Conservation (phyloP, 2,113 vertebrate species). For the Etheostoma spectabile region DNA sequence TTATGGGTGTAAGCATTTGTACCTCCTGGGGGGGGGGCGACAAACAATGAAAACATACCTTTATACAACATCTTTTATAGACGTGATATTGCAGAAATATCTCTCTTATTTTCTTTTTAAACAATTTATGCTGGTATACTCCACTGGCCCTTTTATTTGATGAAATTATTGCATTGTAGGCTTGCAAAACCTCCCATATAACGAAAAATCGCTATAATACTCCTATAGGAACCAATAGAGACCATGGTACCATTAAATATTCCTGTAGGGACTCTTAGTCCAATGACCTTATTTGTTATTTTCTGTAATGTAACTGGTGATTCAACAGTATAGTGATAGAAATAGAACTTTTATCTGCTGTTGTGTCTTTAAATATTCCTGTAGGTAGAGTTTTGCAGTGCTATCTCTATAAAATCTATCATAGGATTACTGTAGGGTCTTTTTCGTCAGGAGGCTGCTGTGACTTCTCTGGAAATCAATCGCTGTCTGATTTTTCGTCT, state of each 20-base stretch:
- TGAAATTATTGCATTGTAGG: slow-evolving; percentile 96
- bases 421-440: slow-evolving; percentile 77
- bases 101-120: slow-evolving; percentile 83
- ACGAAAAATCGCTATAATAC: slow-evolving; percentile 79
- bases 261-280: slow-evolving; percentile 47
- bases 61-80: slow-evolving; percentile 89
- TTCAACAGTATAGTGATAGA: slow-evolving; percentile 43
- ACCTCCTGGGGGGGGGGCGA: slow-evolving; percentile 71
- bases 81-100: slow-evolving; percentile 95
- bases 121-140: slow-evolving; percentile 97
- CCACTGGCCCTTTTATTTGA: slow-evolving; percentile 93
- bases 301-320: slow-evolving; percentile 30
- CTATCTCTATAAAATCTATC: slow-evolving; percentile 70
- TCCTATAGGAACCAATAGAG: slow-evolving; percentile 67
- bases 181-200: slow-evolving; percentile 75
- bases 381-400: slow-evolving; percentile 66
- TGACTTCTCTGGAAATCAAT: slow-evolving; percentile 83
- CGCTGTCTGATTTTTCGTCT: slow-evolving; percentile 97
- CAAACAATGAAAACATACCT: slow-evolving; percentile 86
- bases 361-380: slow-evolving; percentile 75
- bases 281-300: slow-evolving; percentile 29
- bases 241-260: slow-evolving; percentile 44
- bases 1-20: slow-evolving; percentile 77
- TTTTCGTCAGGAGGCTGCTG: slow-evolving; percentile 74
- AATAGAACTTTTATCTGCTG: slow-evolving; percentile 68